phyloP scores from a whole-genome alignment of 1,140 invertebrate genomes.

The Cotesia typhae region DNA sequence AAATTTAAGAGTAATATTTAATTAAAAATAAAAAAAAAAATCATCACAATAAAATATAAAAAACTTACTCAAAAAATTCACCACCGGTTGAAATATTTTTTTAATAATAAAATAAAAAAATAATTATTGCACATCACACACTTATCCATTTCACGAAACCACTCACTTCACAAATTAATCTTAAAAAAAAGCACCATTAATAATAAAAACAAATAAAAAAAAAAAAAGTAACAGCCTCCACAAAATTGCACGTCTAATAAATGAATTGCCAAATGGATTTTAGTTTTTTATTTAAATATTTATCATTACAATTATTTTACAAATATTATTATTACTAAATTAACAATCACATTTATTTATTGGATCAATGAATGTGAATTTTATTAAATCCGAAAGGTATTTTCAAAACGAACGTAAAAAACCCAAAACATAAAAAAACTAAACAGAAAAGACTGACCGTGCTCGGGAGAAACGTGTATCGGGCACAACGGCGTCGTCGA shows the following conservation, averaged over 20 bases:
- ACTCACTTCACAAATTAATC: too few species aligned
- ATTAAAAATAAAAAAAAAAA: too few species aligned
- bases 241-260: too few species aligned
- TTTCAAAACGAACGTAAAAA: constrained; percentile 8
- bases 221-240: too few species aligned
- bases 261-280: constrained; percentile 10
- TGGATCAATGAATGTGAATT: not conserved
- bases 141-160: too few species aligned
- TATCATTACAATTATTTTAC: not conserved
- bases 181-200: too few species aligned
- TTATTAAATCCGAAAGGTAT: constrained; percentile 15
- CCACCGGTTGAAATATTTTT: too few species aligned
- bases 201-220: too few species aligned
- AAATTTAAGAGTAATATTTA: too few species aligned
- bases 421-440: constrained; percentile 23
- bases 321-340: not conserved
- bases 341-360: too few species aligned
- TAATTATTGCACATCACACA: not conserved
- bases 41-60: too few species aligned
- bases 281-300: constrained; percentile 2
- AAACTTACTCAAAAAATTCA: too few species aligned
- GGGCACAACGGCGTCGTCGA: constrained; percentile 58
- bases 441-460: constrained; percentile 53
- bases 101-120: not conserved
- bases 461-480: constrained; percentile 52